Evolutionary conservation across 2,113 vertebrate genomes (phyloP), one percentile per base, ranked within the genome.

Genomic region (Phalacrocorax pelagicus): DNA sequence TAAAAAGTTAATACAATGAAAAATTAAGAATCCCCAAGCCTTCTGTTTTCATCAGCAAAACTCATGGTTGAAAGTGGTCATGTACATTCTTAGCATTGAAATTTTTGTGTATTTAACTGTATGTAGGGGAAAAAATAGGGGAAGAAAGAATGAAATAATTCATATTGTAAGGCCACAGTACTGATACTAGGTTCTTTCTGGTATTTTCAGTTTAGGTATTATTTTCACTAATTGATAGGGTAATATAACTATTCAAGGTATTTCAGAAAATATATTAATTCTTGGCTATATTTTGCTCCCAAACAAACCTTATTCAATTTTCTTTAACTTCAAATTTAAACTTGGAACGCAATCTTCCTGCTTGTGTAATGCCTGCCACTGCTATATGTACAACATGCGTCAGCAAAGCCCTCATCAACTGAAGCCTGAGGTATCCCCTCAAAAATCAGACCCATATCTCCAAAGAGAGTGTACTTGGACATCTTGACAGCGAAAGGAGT

Each of bases 51-150:
- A 66, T 51, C 30, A 81, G 34, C 32, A 78, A 57, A 95, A 90
- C 29, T 54, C 51, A 44, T 2, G 47, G 46, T 54, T 88, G 72
- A 88, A 69, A 73, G 8, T 52, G 19, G 24, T 40, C 30, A 11
- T 10, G 15, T 14, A 24, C 36, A 80, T 29, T 74, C 29, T 55
- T 29, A 73, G 54, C 3, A 1, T 1, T 89, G 32, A 42, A 91
- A 66, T 4, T 22, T 36, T 34, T 42, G 13, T 40, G 13, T 59
- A 27, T 74, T 77, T 71, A 55, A 89, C 17, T 73, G 5, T 26
- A 47, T 1, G 3, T 11, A 8, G 40, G 6, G 9, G 9, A 6
- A 8, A 61, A 46, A 85, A 51, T 1, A 13, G 8, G 32, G 2
- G 10, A 86, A 70, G 18, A 65, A 74, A 72, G 18, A 84, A 86